A percentile compares a stretch with the other conserved stretches of the same genome.
Conservation (phyloP, 2,113 vertebrate species). For the western clawed frog (Xenopus tropicalis) region DNA sequence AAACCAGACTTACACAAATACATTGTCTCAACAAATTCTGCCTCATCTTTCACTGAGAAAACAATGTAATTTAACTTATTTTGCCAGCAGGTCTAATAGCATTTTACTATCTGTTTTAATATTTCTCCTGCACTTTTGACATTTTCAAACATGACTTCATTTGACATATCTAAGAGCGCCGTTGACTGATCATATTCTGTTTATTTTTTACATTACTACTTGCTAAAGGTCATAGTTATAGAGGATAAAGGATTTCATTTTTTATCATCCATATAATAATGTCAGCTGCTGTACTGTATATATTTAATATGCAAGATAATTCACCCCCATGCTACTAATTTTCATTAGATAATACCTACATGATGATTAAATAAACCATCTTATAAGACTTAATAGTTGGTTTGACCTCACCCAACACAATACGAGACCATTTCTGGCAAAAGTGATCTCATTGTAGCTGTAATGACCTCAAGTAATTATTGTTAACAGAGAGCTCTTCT, state of each 20-base stretch:
- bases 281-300: neutral
- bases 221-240: neutral
- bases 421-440: constrained; percentile 57
- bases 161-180: neutral
- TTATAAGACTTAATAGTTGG: constrained; percentile 60
- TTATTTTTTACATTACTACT: neutral
- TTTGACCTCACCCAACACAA: constrained; percentile 62
- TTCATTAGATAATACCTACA: constrained; percentile 54
- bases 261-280: neutral
- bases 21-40: no score
- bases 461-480: constrained; percentile 71
- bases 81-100: no score
- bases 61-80: no score
- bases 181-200: constrained; percentile 1
- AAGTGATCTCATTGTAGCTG: constrained; percentile 64
- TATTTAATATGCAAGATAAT: neutral
- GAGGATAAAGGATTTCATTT: neutral
- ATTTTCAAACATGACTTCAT: neutral
- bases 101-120: neutral
- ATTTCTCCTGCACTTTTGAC: neutral
- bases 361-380: constrained; percentile 49
- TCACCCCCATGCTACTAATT: constrained; percentile 40
- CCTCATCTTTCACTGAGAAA: no score
- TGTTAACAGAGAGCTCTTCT: constrained; percentile 60
- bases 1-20: no score